Evolutionary conservation across 2,797 vertebrate genomes (phyloP), one percentile per base, ranked within the genome.

Genomic region (Pseudochirops cupreus): DNA sequence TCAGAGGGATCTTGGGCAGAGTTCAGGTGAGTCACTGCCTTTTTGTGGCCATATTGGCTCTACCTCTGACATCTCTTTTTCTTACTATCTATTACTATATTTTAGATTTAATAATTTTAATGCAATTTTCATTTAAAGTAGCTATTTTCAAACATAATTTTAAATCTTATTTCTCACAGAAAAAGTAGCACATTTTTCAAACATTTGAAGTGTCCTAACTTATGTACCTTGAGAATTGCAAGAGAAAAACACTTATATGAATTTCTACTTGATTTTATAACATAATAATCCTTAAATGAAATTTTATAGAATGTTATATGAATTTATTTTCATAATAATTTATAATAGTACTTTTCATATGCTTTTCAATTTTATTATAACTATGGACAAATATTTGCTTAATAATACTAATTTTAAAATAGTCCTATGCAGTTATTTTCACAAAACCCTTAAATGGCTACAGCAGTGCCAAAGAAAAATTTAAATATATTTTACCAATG

Each of bases 321-420:
- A 90, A 90, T 90, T 90, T 13, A n/a, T 52, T 24, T 54, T 52
- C 53, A 52, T 90, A 31, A 90, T 90, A 53, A 95, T 56, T 87
- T 54, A 93, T 50, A 91, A 46, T 58, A 33, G 29, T 90, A 28
- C 46, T 91, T 94, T 87, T 94, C 29, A 50, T 4, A 74, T n/a
- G 31, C 11, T 74, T 92, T 94, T 92, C 29, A n/a, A 74, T 67
- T 95, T 96, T 94, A 91, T 90, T 97, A 14, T 94, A 95, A 91
- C 50, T 91, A 33, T 39, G 87, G 50, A 54, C 94, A 94, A 96
- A 95, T 39, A 29, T 31, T 92, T 31, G 18, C 39, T 94, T 97
- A 93, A 96, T 95, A 96, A 94, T 93, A 94, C 94, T 56, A 97
- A 97, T 97, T 96, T 96, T 97, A 96, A 97, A 52, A 58, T 95